Percentiles rank a stretch among this genome's conserved stretches.
These are phyloP conservation scores for Brachionus paranguensis DNA, from an alignment of 1,140 invertebrate species.

Conservation along the genomic window DNA sequence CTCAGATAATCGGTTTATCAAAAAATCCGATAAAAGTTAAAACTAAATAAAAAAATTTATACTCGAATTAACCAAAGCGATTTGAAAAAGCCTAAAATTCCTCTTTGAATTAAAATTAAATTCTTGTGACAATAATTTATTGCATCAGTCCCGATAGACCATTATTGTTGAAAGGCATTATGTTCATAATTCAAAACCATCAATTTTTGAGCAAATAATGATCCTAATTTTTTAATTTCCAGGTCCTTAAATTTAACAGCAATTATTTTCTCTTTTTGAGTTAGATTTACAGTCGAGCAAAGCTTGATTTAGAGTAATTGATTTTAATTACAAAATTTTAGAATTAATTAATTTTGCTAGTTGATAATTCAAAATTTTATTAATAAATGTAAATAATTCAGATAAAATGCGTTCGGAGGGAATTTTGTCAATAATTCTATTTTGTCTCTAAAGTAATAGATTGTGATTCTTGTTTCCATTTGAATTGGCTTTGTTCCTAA, in stretches of 20 bases:
- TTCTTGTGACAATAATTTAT: background rate
- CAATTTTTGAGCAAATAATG: background rate
- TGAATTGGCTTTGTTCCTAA: background rate
- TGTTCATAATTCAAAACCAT: background rate
- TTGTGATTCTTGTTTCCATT: background rate
- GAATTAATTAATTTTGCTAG: background rate
- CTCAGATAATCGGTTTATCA: background rate
- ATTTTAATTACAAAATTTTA: background rate
- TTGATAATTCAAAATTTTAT: background rate
- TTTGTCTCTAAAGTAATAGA: background rate
- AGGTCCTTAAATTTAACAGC: background rate
- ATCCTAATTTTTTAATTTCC: background rate
- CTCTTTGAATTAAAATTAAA: background rate
- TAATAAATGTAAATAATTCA: background rate
- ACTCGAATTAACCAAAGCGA: background rate
- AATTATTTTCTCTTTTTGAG: background rate
- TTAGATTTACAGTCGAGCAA: background rate
- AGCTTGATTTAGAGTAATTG: background rate
- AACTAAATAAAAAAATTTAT: background rate
- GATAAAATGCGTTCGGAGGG: background rate
- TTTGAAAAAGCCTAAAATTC: background rate
- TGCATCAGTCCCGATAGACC: background rate
- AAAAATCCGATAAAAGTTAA: background rate
- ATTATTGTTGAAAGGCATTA: background rate
- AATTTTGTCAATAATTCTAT: background rate